Evolutionary conservation across 1,140 invertebrate species (phyloP), one percentile per base, ranked within the genome.

Genomic region (Saccostrea cuccullata): DNA sequence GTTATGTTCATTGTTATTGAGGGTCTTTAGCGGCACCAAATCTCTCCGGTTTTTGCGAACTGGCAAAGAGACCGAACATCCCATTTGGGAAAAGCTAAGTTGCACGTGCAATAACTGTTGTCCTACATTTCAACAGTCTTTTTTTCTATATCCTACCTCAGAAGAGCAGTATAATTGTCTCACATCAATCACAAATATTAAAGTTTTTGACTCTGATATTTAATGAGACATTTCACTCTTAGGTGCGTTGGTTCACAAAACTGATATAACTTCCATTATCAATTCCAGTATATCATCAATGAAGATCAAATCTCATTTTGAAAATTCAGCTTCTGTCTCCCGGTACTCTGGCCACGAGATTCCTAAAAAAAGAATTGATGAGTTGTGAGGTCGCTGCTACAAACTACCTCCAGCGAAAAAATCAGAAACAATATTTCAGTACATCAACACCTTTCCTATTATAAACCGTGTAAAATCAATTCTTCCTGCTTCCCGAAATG

Each of bases 401-500:
- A 77, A 26, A 77, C 70, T 17, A 77, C 70, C 70, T 77, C 70
- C 26, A 77, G 70, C 70, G 23, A 77, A 77, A 77, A 67, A 77
- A 30, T 77, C 70, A 77, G 30, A 77, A 77, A 77, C 70, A 77
- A 77, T 77, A 77, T 13, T 77, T 77, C 70, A 26, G 70, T 77
- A 15, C 15, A 77, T 77, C 23, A 36, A 36, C 70, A 77, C 70
- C 70, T 77, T 30, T 77, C 26, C 70, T 77, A 77, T 77, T 77
- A 77, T 77, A 77, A 15, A 9, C 70, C 70, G 70, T 77, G 70
- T 77, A 77, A 77, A 77, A 77, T 77, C 70, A 77, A 77, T 77
- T 77, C 70, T 36, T 26, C 11, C 70, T 77, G 70, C 70, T 36
- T 77, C 70, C 70, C 70, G 70, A 77, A 77, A 77, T 77, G 70